Evolutionary conservation across 1,140 invertebrate genomes (phyloP).

Genomic region (Atopsyche davidsoni): DNA sequence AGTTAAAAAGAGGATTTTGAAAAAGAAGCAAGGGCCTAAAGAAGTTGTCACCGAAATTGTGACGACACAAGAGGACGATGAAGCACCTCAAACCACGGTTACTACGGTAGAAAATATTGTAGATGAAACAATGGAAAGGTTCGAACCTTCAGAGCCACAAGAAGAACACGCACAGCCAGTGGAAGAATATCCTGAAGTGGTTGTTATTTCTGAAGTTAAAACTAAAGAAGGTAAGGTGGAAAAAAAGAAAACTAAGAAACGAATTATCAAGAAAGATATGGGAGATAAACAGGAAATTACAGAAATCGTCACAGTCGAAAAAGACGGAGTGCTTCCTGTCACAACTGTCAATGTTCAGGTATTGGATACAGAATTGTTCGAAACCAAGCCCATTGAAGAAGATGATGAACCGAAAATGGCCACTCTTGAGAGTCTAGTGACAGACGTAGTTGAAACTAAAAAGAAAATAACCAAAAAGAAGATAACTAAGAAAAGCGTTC

Average conservation of each 20-base stretch:
- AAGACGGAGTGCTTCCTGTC: slow-evolving; percentile 36
- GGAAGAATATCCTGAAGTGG: slow-evolving; percentile 14
- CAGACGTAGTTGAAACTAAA: slow-evolving; percentile 22
- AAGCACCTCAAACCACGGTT: slow-evolving; percentile 30
- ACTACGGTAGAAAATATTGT: slow-evolving; percentile 23
- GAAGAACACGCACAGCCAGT: neutral
- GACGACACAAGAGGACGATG: slow-evolving; percentile 26
- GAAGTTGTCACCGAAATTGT: slow-evolving; percentile 33
- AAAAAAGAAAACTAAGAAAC: slow-evolving; percentile 29
- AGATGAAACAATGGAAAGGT: slow-evolving; percentile 13
- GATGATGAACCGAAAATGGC: slow-evolving; percentile 1
- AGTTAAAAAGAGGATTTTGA: slow-evolving; percentile 32
- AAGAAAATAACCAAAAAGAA: slow-evolving; percentile 22
- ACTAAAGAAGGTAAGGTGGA: slow-evolving; percentile 31
- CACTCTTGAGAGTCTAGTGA: too few relatives aligned
- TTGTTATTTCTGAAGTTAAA: slow-evolving; percentile 35
- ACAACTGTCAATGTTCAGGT: slow-evolving; percentile 32
- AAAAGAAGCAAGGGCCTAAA: slow-evolving; percentile 34
- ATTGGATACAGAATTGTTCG: neutral
- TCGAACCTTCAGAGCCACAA: neutral
- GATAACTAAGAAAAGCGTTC: slow-evolving; percentile 26
- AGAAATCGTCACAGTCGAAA: slow-evolving; percentile 38
- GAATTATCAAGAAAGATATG: slow-evolving; percentile 34
- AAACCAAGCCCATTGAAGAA: slow-evolving; percentile 18
- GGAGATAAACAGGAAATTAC: slow-evolving; percentile 35